A percentile compares a stretch with the other conserved stretches of the same genome.
phyloP scores from a whole-genome alignment of 2,113 vertebrate genomes.

The zebrafish (Danio rerio) region GRCz12tu NC_133188.1:28415001-28415500 shows the following conservation, averaged over 20 bases:
- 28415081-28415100: slow-evolving; percentile 29
- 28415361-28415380: slow-evolving; percentile 22
- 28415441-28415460: neutral
- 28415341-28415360: slow-evolving; percentile 19
- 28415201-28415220: neutral
- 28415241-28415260: neutral
- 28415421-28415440: too few species aligned
- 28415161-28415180: neutral
- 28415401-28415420: too few species aligned
- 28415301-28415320: slow-evolving; percentile 28
- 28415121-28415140: neutral
- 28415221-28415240: neutral
- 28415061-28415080: slow-evolving; percentile 45
- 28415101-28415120: neutral
- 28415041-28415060: slow-evolving; percentile 41
- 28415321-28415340: slow-evolving; percentile 42
- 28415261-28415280: neutral
- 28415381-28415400: neutral
- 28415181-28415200: neutral
- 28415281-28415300: neutral
- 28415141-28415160: neutral
- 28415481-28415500: neutral
- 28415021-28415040: slow-evolving; percentile 25
- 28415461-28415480: neutral
- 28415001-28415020: slow-evolving; percentile 4